A percentile compares a stretch with the other conserved stretches of the same genome.
phyloP scores from a whole-genome alignment of 2,113 vertebrate genomes.

The Hemicordylus capensis region DNA sequence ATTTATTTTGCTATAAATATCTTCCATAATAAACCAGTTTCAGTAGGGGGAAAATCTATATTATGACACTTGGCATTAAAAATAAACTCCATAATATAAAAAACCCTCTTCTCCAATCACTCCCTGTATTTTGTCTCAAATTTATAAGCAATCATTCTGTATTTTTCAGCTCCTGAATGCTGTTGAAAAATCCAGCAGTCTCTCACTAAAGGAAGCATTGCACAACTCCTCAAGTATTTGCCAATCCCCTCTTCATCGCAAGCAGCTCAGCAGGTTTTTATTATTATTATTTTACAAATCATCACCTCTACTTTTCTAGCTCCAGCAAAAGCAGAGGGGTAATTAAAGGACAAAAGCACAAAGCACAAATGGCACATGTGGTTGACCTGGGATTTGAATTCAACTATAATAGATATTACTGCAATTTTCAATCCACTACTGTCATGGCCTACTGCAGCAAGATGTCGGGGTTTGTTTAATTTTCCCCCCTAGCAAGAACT shows the following conservation, averaged over 20 bases:
- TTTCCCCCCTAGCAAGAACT: background rate
- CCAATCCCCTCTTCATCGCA: fast-evolving
- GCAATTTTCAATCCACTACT: background rate
- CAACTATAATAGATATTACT: background rate
- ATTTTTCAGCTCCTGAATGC: constrained; percentile 4
- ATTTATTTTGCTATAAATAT: too few species aligned
- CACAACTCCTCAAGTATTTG: background rate
- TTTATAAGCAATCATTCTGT: background rate
- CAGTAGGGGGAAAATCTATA: constrained; percentile 10
- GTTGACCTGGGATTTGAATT: background rate
- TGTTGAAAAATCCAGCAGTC: background rate
- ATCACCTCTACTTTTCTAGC: background rate
- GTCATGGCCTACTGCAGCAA: background rate
- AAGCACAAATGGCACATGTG: background rate
- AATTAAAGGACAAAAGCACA: background rate
- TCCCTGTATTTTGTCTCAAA: background rate
- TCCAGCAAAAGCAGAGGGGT: background rate
- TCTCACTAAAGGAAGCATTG: background rate
- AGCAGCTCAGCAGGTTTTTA: constrained; percentile 10
- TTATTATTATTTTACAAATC: background rate
- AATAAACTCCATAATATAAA: background rate
- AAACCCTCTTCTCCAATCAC: background rate
- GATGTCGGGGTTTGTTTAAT: background rate
- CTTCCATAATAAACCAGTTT: background rate
- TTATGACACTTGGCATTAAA: fast-evolving